phyloP scores from a whole-genome alignment of 2,113 vertebrate genomes.

The Indicator indicator region DNA sequence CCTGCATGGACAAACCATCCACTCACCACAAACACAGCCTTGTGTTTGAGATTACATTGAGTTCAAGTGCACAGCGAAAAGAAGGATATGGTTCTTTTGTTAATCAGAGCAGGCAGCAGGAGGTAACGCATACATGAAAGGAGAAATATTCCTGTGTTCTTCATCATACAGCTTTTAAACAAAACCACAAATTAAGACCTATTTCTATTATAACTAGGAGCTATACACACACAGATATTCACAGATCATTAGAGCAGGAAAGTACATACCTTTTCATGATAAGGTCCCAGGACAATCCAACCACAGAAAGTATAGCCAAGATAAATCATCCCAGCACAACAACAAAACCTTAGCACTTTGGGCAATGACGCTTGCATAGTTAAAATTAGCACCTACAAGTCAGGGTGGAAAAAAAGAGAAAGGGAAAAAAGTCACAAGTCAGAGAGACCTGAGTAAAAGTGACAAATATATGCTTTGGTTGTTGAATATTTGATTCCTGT shows the following conservation, averaged over 20 bases:
- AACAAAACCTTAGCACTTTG: slow-evolving; percentile 94
- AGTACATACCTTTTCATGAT: slow-evolving; percentile 90
- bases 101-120: neutral
- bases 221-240: neutral
- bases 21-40: neutral
- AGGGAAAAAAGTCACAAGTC: neutral
- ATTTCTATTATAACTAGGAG: neutral
- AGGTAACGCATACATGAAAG: neutral
- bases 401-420: neutral
- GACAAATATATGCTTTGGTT: neutral
- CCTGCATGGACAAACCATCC: neutral
- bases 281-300: slow-evolving; percentile 95
- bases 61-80: neutral
- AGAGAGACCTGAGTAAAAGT: neutral
- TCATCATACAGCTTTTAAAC: neutral
- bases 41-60: neutral
- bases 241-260: neutral
- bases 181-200: neutral
- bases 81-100: neutral
- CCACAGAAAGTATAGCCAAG: slow-evolving; percentile 97
- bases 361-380: slow-evolving; percentile 94
- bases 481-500: neutral
- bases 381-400: slow-evolving; percentile 89
- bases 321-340: slow-evolving; percentile 97
- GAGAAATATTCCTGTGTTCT: neutral